phyloP scores from a whole-genome alignment of 2,888 invertebrate species.

The Cacoxenus indagator region DNA sequence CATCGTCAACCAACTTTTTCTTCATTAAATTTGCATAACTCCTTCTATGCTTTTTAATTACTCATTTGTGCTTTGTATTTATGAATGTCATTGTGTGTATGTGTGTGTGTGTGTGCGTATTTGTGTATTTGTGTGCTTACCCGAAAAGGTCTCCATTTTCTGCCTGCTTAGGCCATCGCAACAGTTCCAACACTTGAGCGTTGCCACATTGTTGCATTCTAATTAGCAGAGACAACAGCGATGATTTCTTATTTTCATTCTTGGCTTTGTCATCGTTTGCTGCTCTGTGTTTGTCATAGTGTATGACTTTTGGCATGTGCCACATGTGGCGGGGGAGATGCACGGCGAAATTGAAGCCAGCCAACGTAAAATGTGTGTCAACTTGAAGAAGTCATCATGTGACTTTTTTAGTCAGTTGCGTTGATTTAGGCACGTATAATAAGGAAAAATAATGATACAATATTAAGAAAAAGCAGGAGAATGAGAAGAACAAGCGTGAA shows the following conservation, averaged over 20 bases:
- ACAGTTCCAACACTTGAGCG: background rate
- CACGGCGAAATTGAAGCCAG: background rate
- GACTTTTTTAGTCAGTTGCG: no score
- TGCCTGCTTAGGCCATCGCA: background rate
- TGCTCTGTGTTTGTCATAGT: background rate
- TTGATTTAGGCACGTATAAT: no score
- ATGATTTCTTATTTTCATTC: background rate
- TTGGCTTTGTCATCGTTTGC: background rate
- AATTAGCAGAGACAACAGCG: background rate
- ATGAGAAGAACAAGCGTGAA: no score
- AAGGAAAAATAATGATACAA: no score
- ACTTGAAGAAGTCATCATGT: no score
- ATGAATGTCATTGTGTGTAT: background rate
- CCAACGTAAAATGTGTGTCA: background rate
- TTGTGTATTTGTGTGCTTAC: background rate
- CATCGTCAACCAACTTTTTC: background rate
- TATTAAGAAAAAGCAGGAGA: no score
- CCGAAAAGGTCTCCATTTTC: background rate
- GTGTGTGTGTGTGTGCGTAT: background rate
- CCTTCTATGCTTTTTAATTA: background rate
- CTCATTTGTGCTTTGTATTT: background rate
- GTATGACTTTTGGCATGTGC: slow-evolving; percentile 23
- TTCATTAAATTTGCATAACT: slow-evolving; percentile 8
- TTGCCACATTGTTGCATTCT: slow-evolving; percentile 16
- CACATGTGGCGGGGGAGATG: no score